Base-by-base conservation (phyloP, 2,888 invertebrate genomes). In the Volucella inflata region DNA sequence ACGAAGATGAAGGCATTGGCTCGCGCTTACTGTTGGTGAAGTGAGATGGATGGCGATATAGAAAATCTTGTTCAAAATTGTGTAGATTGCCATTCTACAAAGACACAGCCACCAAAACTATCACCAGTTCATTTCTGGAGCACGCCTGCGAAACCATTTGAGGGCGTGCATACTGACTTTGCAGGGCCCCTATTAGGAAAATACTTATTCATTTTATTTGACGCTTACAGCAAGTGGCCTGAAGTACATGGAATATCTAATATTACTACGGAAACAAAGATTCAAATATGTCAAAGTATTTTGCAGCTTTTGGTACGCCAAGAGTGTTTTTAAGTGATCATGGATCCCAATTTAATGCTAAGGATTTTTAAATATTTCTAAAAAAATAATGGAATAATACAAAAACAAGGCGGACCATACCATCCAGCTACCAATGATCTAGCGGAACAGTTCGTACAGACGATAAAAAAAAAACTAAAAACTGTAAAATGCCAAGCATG, bases 241-340 rank as follows among this genome's bases (percentile, higher is more conserved):
- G 87, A 89, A 74, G 87, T 89, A 11, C 79, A 77, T 30, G 42
- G 87, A 1, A n/a, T n/a, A n/a, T n/a, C n/a, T n/a, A n/a, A n/a
- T n/a, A n/a, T n/a, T n/a, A n/a, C n/a, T n/a, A n/a, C n/a, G n/a
- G n/a, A n/a, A n/a, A n/a, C n/a, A n/a, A n/a, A n/a, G n/a, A n/a
- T n/a, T n/a, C n/a, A n/a, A n/a, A n/a, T n/a, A n/a, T n/a, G n/a
- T n/a, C n/a, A n/a, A n/a, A n/a, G n/a, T n/a, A n/a, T n/a, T n/a
- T n/a, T n/a, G n/a, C n/a, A n/a, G n/a, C n/a, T n/a, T n/a, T n/a
- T n/a, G n/a, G 78, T 10, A 44, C 83, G 3, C 87, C 87, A 10
- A 64, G 42, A 0, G 50, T 70, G 4, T 70, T 87, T 11, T 76
- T 81, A 0, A 79, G 76, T 50, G 87, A 87, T 65, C 68, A 74